These are phyloP conservation scores for Benthosema pterotum DNA, from an alignment of 2,797 vertebrate species.

Conservation along the genomic window DNA sequence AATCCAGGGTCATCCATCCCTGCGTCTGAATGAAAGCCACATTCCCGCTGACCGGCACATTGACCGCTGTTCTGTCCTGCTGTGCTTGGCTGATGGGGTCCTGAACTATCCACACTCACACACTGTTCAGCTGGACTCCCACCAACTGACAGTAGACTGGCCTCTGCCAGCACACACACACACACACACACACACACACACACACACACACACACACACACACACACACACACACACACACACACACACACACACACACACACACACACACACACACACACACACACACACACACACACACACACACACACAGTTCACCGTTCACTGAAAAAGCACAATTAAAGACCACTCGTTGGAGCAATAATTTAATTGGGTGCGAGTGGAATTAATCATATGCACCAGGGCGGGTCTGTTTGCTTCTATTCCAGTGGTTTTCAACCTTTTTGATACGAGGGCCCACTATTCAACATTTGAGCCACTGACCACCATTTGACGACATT, in stretches of 20 bases:
- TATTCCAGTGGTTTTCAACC: no score
- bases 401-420: neutral
- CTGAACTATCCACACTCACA: conserved; percentile 60
- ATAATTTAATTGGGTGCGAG: no score
- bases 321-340: conserved; percentile 63
- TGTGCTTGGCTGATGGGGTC: conserved; percentile 73
- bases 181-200: no score
- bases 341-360: conserved; percentile 15
- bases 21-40: conserved; percentile 62
- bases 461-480: no score
- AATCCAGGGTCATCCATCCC: conserved; percentile 47
- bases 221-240: no score
- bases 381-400: conserved; percentile 37
- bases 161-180: conserved; percentile 48
- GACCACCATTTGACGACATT: no score
- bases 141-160: conserved; percentile 48
- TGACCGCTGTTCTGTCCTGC: conserved; percentile 61
- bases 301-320: no score
- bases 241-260: no score
- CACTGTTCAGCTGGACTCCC: conserved; percentile 65
- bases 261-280: no score
- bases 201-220: no score
- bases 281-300: no score
- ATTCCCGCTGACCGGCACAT: conserved; percentile 64
- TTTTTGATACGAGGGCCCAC: no score